These are phyloP conservation scores for Calycopis cecrops DNA, from an alignment of 1,140 invertebrate genomes.

Conservation along the genomic window DNA sequence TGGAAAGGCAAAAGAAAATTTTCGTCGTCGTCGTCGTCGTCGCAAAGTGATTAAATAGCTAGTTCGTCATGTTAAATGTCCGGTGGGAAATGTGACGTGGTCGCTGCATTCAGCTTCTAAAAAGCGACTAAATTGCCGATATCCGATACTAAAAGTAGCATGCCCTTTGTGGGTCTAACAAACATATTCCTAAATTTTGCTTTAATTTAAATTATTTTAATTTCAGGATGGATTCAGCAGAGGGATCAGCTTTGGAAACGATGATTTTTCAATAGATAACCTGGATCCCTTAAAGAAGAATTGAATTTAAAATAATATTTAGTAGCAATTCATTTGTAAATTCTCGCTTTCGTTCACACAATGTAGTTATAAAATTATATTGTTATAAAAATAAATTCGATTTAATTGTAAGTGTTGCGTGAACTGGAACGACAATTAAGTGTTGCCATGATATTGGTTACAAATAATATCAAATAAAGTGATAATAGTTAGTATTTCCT, in stretches of 20 bases:
- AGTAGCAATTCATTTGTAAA: conserved; percentile 50
- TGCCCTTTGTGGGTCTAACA: neutral
- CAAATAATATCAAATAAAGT: conserved; percentile 48
- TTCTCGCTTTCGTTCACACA: conserved; percentile 50
- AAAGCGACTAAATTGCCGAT: no score
- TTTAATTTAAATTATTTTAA: conserved; percentile 35
- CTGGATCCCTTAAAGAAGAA: conserved; percentile 83
- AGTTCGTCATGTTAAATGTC: no score
- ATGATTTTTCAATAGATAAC: conserved; percentile 88
- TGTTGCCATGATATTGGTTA: conserved; percentile 69
- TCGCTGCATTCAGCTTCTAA: no score
- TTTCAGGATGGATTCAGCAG: conserved; percentile 88
- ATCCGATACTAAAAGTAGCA: no score
- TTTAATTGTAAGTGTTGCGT: conserved; percentile 43
- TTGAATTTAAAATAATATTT: conserved; percentile 45
- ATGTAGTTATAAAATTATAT: conserved; percentile 37
- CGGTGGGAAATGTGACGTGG: no score
- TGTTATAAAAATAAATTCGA: conserved; percentile 33
- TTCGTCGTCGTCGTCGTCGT: no score
- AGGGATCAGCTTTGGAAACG: conserved; percentile 86
- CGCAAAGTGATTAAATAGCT: no score
- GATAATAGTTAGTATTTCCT: conserved; percentile 55
- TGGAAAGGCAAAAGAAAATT: no score
- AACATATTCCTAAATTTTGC: neutral
- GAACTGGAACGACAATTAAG: conserved; percentile 43